phyloP scores from a whole-genome alignment of 30 jellyfish, hydroid and myxozoan genomes.

The Nemopilema nomurai region DNA sequence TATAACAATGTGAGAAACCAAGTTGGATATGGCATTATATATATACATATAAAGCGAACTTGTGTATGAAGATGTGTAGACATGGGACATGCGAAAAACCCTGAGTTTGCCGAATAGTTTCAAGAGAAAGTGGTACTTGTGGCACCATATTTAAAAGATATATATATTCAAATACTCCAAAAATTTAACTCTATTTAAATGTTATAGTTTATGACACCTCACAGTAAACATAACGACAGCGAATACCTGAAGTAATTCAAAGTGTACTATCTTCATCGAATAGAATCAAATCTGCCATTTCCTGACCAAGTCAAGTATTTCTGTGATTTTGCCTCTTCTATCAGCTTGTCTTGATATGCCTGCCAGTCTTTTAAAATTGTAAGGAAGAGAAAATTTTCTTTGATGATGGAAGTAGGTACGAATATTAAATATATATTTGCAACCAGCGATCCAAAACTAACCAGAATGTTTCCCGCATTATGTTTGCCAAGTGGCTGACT shows the following conservation, averaged over 20 bases:
- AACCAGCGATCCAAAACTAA: not conserved
- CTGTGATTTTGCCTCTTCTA: not conserved
- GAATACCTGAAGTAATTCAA: slow-evolving; percentile 29
- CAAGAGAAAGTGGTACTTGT: not conserved
- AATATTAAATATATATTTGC: not conserved
- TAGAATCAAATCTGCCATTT: slow-evolving; percentile 51
- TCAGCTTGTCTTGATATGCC: not conserved
- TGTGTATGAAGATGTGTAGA: no score
- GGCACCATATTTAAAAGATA: not conserved
- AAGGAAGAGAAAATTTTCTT: slow-evolving; percentile 19
- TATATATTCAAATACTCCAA: not conserved
- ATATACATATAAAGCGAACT: not conserved
- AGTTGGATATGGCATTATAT: not conserved
- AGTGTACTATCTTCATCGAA: slow-evolving; percentile 32
- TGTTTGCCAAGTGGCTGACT: slow-evolving; percentile 8
- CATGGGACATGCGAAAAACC: not conserved
- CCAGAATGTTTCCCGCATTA: slow-evolving; percentile 16
- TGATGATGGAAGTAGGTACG: slow-evolving; percentile 36
- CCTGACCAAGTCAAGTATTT: slow-evolving; percentile 14
- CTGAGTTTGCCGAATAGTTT: not conserved
- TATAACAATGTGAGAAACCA: not conserved
- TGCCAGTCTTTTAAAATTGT: slow-evolving; percentile 14
- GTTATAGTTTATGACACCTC: not conserved
- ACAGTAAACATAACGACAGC: no score
- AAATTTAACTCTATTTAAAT: not conserved